phyloP scores from a whole-genome alignment of 2,113 vertebrate species.

The Epinephelus fuscoguttatus region DNA sequence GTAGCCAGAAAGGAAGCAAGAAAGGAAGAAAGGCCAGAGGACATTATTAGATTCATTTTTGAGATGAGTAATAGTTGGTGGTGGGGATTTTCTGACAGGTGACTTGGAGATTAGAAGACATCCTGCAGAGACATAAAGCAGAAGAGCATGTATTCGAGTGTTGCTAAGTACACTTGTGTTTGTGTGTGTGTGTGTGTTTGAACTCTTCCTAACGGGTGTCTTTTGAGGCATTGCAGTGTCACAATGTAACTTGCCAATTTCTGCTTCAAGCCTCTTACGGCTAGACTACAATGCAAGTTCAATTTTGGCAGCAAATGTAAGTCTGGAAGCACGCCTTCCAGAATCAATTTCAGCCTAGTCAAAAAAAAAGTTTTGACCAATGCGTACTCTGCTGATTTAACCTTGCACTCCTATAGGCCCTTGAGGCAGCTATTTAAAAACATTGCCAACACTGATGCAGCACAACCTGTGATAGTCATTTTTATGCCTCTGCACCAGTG shows the following conservation, averaged over 20 bases:
- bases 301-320: neutral
- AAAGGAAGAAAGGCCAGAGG: conserved; percentile 2
- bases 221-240: neutral
- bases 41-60: conserved; percentile 7
- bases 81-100: conserved; percentile 11
- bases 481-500: too few relatives aligned
- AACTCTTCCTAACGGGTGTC: neutral
- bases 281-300: neutral
- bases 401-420: neutral
- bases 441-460: neutral
- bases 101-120: neutral
- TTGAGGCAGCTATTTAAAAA: too few relatives aligned
- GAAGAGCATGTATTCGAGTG: neutral
- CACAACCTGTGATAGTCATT: neutral
- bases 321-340: neutral
- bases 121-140: neutral
- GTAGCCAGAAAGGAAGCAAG: neutral
- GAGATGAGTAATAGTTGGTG: neutral
- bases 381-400: neutral
- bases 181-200: neutral
- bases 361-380: neutral
- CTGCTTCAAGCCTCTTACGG: neutral
- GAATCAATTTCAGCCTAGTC: neutral
- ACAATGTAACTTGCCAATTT: neutral
- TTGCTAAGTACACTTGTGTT: neutral